Evolutionary conservation across 2,888 invertebrate genomes (phyloP).

Genomic region (Anodontia alba): DNA sequence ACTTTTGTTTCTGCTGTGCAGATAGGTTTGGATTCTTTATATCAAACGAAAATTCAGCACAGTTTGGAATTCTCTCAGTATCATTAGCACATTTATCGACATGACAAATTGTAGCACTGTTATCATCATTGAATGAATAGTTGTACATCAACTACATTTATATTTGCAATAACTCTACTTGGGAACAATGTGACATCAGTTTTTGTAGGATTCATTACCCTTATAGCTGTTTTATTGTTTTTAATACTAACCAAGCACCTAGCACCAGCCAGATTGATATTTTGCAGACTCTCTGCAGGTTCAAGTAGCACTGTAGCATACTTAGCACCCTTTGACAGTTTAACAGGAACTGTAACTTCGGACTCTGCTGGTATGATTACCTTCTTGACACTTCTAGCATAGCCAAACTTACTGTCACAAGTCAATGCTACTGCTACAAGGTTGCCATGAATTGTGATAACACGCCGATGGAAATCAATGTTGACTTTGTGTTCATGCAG

Average conservation of each 20-base stretch:
- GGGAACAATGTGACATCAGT: neutral
- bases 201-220: constrained; percentile 28
- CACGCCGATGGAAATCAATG: neutral
- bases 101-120: neutral
- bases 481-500: neutral
- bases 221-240: constrained; percentile 25
- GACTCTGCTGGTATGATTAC: constrained; percentile 11
- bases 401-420: neutral
- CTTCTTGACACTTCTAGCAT: neutral
- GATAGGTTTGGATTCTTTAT: constrained; percentile 25
- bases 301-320: constrained; percentile 27
- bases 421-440: neutral
- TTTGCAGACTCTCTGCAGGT: constrained; percentile 20
- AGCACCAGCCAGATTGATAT: constrained; percentile 24
- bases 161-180: neutral
- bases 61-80: neutral
- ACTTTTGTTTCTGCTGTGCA: constrained; percentile 26
- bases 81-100: neutral
- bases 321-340: constrained; percentile 4
- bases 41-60: constrained; percentile 8
- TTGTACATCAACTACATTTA: neutral
- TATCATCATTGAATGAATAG: neutral
- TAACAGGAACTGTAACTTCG: constrained; percentile 30
- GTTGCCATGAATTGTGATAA: neutral
- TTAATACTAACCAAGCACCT: constrained; percentile 18